Evolutionary conservation across 2,888 invertebrate species (phyloP), one percentile per base, ranked within the genome.

Genomic region (Thera obeliscata): DNA sequence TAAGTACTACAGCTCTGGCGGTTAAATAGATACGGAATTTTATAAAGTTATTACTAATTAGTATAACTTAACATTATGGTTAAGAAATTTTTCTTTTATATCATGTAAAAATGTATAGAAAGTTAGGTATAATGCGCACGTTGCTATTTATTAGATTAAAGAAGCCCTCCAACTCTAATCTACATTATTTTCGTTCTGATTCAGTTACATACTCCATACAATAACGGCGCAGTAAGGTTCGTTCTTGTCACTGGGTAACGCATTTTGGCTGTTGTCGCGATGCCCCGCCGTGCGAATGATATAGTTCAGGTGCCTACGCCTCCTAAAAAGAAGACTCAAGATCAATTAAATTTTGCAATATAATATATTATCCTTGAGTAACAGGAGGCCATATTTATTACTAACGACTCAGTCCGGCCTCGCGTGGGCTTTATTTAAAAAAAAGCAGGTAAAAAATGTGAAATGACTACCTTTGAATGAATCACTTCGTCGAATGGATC

Each of bases 401-500:
- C n/a, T n/a, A n/a, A n/a, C n/a, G n/a, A n/a, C n/a, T n/a, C n/a
- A n/a, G n/a, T n/a, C n/a, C n/a, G n/a, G n/a, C n/a, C n/a, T n/a
- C n/a, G n/a, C n/a, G n/a, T n/a, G n/a, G n/a, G n/a, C n/a, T n/a
- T n/a, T n/a, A n/a, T n/a, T n/a, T n/a, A n/a, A n/a, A n/a, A n/a
- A n/a, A n/a, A n/a, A n/a, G n/a, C n/a, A n/a, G n/a, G n/a, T n/a
- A n/a, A n/a, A n/a, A n/a, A n/a, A n/a, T n/a, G n/a, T n/a, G n/a
- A n/a, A n/a, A n/a, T n/a, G n/a, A n/a, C n/a, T n/a, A n/a, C n/a
- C n/a, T n/a, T n/a, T n/a, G n/a, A n/a, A n/a, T n/a, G n/a, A n/a
- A n/a, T n/a, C n/a, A 97, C 95, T 97, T 97, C 92, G 97, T 97
- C 46, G 97, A 97, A 94, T 97, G 98, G 98, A 98, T 98, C 90